phyloP scores from a whole-genome alignment of 2,797 vertebrate genomes.

The Ciconia nigra region DNA sequence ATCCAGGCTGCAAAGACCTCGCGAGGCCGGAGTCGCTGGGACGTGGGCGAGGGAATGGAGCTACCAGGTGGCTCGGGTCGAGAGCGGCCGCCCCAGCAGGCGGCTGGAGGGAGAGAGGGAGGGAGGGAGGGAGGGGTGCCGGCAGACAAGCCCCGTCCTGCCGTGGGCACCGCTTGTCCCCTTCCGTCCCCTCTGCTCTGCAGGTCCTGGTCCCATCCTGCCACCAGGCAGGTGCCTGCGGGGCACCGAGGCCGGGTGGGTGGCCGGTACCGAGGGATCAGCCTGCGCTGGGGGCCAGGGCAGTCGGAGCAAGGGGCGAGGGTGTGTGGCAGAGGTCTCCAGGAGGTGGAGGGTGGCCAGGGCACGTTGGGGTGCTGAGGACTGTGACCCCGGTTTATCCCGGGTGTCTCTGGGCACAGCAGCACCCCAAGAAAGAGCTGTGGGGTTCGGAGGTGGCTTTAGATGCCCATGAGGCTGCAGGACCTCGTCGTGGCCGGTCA shows the following conservation, averaged over 20 bases:
- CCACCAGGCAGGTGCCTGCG: not conserved
- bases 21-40: fast-evolving
- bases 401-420: fast-evolving
- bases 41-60: not conserved
- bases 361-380: not conserved
- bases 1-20: not conserved
- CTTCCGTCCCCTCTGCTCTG: not conserved
- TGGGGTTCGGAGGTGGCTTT: not conserved
- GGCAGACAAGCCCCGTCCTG: fast-evolving
- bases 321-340: not conserved
- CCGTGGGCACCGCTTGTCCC: not conserved
- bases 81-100: not conserved
- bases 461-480: not conserved
- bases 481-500: fast-evolving
- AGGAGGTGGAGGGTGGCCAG: not conserved
- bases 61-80: fast-evolving
- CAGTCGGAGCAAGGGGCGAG: fast-evolving
- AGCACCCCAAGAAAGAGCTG: not conserved
- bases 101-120: not conserved
- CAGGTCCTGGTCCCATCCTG: not conserved
- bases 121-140: not conserved
- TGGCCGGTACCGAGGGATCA: not conserved
- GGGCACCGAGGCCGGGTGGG: not conserved
- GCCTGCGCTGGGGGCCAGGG: not conserved
- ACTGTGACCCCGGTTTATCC: not conserved